These are phyloP conservation scores for Meandrina meandrites DNA, from an alignment of 92 coral and sea anemone genomes.

Conservation along the genomic window DNA sequence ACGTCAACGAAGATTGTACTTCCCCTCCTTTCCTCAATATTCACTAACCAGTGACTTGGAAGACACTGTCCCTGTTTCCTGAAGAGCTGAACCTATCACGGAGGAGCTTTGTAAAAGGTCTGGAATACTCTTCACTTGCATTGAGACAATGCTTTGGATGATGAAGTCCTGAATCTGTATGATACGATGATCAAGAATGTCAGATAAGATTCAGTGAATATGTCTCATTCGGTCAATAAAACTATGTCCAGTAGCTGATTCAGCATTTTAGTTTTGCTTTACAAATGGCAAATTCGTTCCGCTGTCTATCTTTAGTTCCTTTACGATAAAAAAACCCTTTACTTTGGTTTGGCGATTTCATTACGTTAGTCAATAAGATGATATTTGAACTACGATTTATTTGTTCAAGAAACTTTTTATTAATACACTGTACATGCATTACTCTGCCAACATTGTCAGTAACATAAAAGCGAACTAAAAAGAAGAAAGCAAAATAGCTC, in stretches of 20 bases:
- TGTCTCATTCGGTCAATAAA: not conserved
- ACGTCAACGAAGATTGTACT: too few species aligned
- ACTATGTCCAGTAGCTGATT: not conserved
- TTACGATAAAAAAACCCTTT: not conserved
- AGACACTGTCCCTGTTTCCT: not conserved
- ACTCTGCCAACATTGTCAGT: not conserved
- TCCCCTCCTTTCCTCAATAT: not conserved
- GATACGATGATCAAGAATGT: not conserved
- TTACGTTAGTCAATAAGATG: not conserved
- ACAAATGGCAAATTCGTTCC: not conserved
- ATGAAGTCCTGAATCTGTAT: conserved; percentile 35
- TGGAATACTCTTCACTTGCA: conserved; percentile 6
- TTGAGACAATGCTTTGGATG: conserved; percentile 9
- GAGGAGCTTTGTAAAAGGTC: conserved; percentile 29
- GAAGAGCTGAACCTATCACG: conserved; percentile 43
- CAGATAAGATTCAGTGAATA: not conserved
- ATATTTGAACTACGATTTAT: not conserved
- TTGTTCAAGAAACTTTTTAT: not conserved
- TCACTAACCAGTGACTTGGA: conserved; percentile 25
- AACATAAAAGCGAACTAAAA: not conserved
- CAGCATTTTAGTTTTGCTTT: not conserved
- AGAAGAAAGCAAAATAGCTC: not conserved
- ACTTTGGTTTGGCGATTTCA: too few species aligned
- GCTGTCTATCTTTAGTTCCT: not conserved
- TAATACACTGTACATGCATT: not conserved